Percentiles rank a stretch among this genome's conserved stretches.
These are phyloP conservation scores for Orthosia gracilis DNA, from an alignment of 2,888 invertebrate species.

Conservation along the genomic window DNA sequence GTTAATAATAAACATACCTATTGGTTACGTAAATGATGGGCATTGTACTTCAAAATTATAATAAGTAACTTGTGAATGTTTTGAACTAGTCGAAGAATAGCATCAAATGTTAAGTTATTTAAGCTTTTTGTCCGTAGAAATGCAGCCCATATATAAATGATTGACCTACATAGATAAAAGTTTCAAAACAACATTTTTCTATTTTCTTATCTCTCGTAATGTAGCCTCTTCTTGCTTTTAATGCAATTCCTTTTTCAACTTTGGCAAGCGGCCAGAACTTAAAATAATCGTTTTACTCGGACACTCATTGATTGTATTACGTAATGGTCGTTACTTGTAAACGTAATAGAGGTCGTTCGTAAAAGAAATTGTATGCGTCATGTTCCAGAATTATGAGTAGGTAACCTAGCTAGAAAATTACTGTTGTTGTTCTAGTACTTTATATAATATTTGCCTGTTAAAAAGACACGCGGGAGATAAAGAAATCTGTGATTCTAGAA, in stretches of 20 bases:
- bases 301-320: constrained; percentile 7
- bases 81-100: constrained; percentile 50
- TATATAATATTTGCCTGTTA: constrained; percentile 34
- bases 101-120: constrained; percentile 33
- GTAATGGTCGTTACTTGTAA: constrained; percentile 26
- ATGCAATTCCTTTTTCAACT: background rate
- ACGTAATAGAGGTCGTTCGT: constrained; percentile 15
- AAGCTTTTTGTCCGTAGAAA: background rate
- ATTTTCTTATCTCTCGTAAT: background rate
- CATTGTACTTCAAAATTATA: constrained; percentile 50
- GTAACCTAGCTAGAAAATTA: constrained; percentile 36
- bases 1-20: constrained; percentile 13
- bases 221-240: background rate
- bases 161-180: constrained; percentile 1
- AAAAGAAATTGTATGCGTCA: constrained; percentile 27
- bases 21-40: constrained; percentile 17
- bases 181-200: background rate
- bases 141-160: background rate
- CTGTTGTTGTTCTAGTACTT: constrained; percentile 38
- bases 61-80: constrained; percentile 25
- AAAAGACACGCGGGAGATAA: constrained; percentile 53
- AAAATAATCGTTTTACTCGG: constrained; percentile 7
- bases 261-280: constrained; percentile 8
- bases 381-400: constrained; percentile 19
- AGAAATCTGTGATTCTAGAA: constrained; percentile 60